These are phyloP conservation scores for Probaryconus sp. DNA, from an alignment of 1,140 invertebrate genomes.

Conservation along the genomic window DNA sequence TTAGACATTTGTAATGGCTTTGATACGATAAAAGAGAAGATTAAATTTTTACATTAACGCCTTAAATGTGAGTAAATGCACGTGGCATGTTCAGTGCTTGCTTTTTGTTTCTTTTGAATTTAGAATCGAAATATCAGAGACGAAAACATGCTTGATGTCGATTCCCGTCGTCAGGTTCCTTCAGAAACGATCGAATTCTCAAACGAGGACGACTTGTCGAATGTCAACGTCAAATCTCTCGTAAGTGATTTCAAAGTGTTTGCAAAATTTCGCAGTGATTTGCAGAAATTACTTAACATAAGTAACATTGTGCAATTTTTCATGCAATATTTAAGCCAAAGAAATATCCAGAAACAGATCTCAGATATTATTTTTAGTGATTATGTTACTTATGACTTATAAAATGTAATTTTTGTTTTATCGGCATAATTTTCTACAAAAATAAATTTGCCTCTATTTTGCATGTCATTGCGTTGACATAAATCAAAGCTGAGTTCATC, in stretches of 20 bases:
- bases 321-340: no score
- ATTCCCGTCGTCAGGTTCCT: slow-evolving; percentile 65
- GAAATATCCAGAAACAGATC: no score
- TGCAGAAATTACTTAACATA: no score
- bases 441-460: no score
- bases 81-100: slow-evolving; percentile 68
- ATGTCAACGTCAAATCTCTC: slow-evolving; percentile 79
- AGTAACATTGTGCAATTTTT: no score
- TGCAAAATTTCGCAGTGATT: no score
- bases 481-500: slow-evolving; percentile 7
- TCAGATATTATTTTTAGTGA: no score
- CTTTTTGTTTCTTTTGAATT: slow-evolving; percentile 69
- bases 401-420: no score
- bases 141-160: slow-evolving; percentile 71
- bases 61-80: slow-evolving; percentile 29
- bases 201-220: slow-evolving; percentile 78
- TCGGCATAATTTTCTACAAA: no score
- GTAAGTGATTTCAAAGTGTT: slow-evolving; percentile 69
- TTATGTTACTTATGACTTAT: no score
- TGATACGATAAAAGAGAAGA: no score
- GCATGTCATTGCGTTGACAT: slow-evolving; percentile 25
- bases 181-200: slow-evolving; percentile 73
- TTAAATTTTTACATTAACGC: slow-evolving; percentile 2
- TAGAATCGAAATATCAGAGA: slow-evolving; percentile 73
- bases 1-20: no score